phyloP scores from a whole-genome alignment of 2,797 vertebrate species.

The Hylomyscus alleni region DNA sequence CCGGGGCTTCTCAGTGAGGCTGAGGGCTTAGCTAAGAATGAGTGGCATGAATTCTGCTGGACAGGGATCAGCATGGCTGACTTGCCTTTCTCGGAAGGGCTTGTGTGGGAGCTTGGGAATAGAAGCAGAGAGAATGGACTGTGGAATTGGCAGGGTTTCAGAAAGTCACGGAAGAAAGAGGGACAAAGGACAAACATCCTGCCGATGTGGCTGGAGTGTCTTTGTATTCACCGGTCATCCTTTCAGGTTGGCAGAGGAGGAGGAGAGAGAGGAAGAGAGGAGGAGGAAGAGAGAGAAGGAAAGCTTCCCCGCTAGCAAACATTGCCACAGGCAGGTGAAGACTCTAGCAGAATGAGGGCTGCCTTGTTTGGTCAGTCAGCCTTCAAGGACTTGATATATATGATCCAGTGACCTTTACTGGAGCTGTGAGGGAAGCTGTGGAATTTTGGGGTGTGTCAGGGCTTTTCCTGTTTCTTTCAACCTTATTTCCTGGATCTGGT shows the following conservation, averaged over 20 bases:
- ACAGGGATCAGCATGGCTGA: slow-evolving; percentile 12
- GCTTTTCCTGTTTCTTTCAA: slow-evolving; percentile 82
- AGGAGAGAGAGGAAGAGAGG: not conserved
- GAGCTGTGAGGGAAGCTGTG: slow-evolving; percentile 55
- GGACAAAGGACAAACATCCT: not conserved
- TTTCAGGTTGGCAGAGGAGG: not conserved
- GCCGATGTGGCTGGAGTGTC: not conserved
- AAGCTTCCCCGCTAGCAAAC: not conserved
- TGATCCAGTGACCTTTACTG: slow-evolving; percentile 60
- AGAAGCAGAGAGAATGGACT: slow-evolving; percentile 41
- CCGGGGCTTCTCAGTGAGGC: not conserved
- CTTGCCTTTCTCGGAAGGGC: slow-evolving; percentile 52
- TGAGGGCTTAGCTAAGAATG: slow-evolving; percentile 53
- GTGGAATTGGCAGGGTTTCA: slow-evolving; percentile 30
- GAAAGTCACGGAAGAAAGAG: not conserved
- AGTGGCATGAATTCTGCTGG: slow-evolving; percentile 45
- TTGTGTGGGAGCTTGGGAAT: not conserved
- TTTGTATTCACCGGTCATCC: not conserved
- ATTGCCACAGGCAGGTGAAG: not conserved
- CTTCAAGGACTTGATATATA: slow-evolving; percentile 44
- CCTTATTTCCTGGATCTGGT: slow-evolving; percentile 79
- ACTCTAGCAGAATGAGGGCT: not conserved
- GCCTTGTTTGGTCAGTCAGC: slow-evolving; percentile 27
- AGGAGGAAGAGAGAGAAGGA: not conserved
- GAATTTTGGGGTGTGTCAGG: slow-evolving; percentile 80